Percentiles rank a stretch among this genome's conserved stretches.
Evolutionary conservation across 2,888 invertebrate genomes (phyloP).

Genomic region (Cyclophora punctaria): DNA sequence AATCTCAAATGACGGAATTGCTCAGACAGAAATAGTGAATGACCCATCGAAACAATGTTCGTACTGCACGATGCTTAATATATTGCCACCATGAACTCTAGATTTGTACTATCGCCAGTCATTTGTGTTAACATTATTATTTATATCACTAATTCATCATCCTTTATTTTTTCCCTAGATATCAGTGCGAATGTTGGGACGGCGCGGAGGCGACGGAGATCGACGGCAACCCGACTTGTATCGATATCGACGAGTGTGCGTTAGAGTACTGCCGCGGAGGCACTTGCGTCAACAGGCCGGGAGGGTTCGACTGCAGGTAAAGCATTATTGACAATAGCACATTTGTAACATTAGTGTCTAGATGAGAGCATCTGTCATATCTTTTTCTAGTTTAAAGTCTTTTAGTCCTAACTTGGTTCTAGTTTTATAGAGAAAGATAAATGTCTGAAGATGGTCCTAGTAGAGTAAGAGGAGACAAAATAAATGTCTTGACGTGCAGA

Average conservation of each 20-base stretch:
- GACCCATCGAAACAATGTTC: too few species aligned
- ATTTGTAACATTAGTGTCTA: too few species aligned
- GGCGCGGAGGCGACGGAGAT: conserved; percentile 75
- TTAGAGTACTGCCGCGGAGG: conserved; percentile 85
- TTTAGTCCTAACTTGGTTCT: too few species aligned
- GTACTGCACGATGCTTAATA: neutral
- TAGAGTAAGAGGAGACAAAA: too few species aligned
- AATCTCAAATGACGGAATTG: too few species aligned
- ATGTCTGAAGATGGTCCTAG: too few species aligned
- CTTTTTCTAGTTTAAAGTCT: too few species aligned
- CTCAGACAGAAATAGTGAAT: too few species aligned
- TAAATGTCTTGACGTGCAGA: too few species aligned
- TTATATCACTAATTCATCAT: neutral
- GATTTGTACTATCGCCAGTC: neutral
- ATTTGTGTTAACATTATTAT: neutral
- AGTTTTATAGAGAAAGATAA: too few species aligned
- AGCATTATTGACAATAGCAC: neutral
- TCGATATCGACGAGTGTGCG: conserved; percentile 88
- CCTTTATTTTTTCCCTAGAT: conserved; percentile 39
- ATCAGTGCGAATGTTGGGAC: conserved; percentile 84
- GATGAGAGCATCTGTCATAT: too few species aligned
- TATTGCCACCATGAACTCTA: neutral
- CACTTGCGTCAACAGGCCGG: conserved; percentile 81
- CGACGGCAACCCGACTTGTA: conserved; percentile 66
- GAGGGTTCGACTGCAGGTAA: conserved; percentile 80